Conservation (phyloP, 2,797 vertebrate species). For the Mergus octosetaceus region DNA sequence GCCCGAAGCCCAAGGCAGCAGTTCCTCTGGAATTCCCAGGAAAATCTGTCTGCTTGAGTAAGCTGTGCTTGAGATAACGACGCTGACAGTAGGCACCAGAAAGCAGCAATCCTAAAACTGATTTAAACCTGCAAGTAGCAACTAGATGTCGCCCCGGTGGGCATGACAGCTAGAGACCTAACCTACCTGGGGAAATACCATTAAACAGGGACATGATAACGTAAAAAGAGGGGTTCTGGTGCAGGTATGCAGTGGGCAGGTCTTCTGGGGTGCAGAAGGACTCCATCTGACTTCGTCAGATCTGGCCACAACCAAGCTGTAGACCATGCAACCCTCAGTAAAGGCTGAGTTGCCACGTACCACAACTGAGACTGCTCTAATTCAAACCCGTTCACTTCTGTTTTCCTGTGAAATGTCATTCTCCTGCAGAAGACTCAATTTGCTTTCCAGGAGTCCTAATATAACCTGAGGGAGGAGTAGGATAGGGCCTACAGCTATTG, state of each 20-base stretch:
- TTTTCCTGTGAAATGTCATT: not conserved
- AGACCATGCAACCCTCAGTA: not conserved
- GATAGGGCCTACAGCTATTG: not conserved
- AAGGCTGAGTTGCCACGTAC: not conserved
- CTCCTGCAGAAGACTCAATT: not conserved
- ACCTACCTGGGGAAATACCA: not conserved
- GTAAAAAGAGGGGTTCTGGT: accelerated
- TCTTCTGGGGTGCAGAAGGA: not conserved
- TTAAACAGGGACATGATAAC: not conserved
- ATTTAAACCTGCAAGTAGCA: not conserved
- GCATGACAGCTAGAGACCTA: not conserved
- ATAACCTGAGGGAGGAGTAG: not conserved
- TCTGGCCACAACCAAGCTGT: not conserved
- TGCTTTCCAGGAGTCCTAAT: not conserved
- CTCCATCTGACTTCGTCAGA: not conserved
- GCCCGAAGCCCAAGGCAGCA: not conserved
- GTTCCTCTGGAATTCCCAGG: not conserved
- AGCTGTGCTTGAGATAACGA: not conserved
- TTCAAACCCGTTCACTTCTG: not conserved
- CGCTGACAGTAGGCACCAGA: not conserved
- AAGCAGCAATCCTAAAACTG: not conserved
- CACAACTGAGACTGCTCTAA: not conserved
- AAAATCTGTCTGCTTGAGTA: not conserved
- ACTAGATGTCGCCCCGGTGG: not conserved
- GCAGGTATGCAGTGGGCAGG: not conserved